Percentiles rank a stretch among this genome's conserved stretches.
Evolutionary conservation across 2,888 invertebrate genomes (phyloP).

Genomic region (Hypolimnas misippus): DNA sequence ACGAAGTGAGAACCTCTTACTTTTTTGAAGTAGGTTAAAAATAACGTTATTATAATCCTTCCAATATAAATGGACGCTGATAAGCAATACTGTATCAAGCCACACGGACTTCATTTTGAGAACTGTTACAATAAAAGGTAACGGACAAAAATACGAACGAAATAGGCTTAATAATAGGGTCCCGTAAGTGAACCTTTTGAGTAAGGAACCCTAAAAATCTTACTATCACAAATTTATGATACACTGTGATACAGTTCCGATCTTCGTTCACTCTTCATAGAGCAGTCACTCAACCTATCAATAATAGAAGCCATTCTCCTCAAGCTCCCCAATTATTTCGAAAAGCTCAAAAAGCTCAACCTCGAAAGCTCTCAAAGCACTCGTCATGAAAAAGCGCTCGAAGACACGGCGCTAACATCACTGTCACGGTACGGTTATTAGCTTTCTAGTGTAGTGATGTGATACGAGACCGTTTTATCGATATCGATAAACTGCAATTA

Average conservation of each 20-base stretch:
- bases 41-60: no score
- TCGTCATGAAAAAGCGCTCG: slow-evolving; percentile 24
- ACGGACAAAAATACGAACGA: no score
- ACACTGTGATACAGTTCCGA: no score
- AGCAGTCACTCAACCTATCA: slow-evolving; percentile 4
- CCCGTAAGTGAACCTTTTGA: no score
- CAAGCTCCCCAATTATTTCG: slow-evolving; percentile 22
- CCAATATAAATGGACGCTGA: no score
- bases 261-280: background rate
- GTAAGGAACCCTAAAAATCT: no score
- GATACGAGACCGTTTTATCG: background rate
- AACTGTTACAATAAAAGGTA: no score
- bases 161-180: no score
- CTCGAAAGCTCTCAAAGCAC: slow-evolving; percentile 22
- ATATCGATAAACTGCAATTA: slow-evolving; percentile 18
- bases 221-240: background rate
- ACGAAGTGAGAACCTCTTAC: no score
- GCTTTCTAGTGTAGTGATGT: slow-evolving; percentile 28
- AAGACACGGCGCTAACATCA: slow-evolving; percentile 27
- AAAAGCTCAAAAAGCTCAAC: slow-evolving; percentile 17
- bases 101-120: no score
- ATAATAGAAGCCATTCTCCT: slow-evolving; percentile 1
- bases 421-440: slow-evolving; percentile 38
- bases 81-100: no score
- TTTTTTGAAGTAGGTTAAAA: no score